These are phyloP conservation scores for Etheostoma nigrum DNA, from an alignment of 2,797 vertebrate genomes.

Conservation along the genomic window DNA sequence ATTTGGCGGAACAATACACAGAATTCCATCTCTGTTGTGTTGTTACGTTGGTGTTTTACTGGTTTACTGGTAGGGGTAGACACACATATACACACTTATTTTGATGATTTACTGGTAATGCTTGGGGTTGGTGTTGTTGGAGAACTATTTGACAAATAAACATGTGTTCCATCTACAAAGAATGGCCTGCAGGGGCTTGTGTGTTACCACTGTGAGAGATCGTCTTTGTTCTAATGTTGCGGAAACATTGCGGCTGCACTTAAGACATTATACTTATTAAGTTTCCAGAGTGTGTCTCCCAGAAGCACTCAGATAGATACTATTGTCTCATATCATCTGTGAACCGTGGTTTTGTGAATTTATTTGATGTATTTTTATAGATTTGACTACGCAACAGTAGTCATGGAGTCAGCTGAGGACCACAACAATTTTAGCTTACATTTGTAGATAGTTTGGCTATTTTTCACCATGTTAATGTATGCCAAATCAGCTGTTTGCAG, in stretches of 20 bases:
- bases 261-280: slow-evolving; percentile 67
- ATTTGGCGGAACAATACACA: slow-evolving; percentile 61
- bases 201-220: slow-evolving; percentile 49
- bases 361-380: neutral
- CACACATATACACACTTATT: slow-evolving; percentile 49
- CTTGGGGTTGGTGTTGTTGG: slow-evolving; percentile 44
- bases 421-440: no score
- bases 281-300: slow-evolving; percentile 45
- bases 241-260: slow-evolving; percentile 53
- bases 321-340: slow-evolving; percentile 39
- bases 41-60: slow-evolving; percentile 44
- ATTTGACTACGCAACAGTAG: neutral
- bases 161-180: slow-evolving; percentile 69
- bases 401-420: no score
- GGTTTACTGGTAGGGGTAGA: slow-evolving; percentile 51
- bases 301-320: slow-evolving; percentile 27
- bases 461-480: no score
- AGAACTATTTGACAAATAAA: slow-evolving; percentile 66
- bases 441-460: no score
- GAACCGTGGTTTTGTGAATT: neutral
- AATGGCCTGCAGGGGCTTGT: slow-evolving; percentile 52
- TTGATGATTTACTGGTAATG: slow-evolving; percentile 73
- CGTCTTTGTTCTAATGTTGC: slow-evolving; percentile 59
- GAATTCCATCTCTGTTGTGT: slow-evolving; percentile 44
- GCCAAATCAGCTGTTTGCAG: no score